Percentiles rank a stretch among this genome's conserved stretches.
phyloP scores from a whole-genome alignment of 2,888 invertebrate genomes.

The Leptogaster cylindrica region DNA sequence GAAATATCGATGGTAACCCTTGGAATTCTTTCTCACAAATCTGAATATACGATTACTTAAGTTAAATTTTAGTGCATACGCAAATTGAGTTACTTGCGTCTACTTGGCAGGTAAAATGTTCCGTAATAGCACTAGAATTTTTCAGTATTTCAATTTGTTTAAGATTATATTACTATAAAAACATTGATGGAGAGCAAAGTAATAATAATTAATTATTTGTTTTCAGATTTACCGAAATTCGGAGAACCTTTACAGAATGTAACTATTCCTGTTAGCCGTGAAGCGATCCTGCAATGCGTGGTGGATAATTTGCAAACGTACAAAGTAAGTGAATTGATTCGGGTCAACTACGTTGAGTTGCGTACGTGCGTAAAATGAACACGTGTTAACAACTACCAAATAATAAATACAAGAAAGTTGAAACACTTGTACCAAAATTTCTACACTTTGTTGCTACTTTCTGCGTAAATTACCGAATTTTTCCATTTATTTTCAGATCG shows the following conservation, averaged over 20 bases:
- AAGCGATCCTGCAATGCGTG: slow-evolving; percentile 71
- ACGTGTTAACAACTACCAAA: not conserved
- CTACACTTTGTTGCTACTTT: slow-evolving; percentile 30
- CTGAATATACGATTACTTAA: no score
- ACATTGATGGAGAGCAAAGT: no score
- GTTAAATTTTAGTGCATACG: no score
- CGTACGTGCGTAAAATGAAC: no score
- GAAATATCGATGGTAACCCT: no score
- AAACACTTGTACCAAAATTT: not conserved
- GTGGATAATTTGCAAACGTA: slow-evolving; percentile 73
- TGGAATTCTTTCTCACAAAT: no score
- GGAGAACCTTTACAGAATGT: slow-evolving; percentile 72
- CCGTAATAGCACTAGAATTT: no score
- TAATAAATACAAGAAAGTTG: not conserved
- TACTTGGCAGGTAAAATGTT: no score
- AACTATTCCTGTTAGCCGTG: slow-evolving; percentile 72
- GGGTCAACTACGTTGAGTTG: no score
- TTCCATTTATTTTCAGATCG: slow-evolving; percentile 69
- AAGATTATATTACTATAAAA: no score
- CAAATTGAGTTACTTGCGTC: no score
- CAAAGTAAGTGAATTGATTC: slow-evolving; percentile 71
- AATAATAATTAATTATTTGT: slow-evolving; percentile 17
- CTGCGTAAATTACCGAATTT: slow-evolving; percentile 31
- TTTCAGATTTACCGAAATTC: slow-evolving; percentile 71
- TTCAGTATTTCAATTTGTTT: no score